Evolutionary conservation across 2,797 vertebrate species (phyloP).

Genomic region (Tenualosa ilisha): DNA sequence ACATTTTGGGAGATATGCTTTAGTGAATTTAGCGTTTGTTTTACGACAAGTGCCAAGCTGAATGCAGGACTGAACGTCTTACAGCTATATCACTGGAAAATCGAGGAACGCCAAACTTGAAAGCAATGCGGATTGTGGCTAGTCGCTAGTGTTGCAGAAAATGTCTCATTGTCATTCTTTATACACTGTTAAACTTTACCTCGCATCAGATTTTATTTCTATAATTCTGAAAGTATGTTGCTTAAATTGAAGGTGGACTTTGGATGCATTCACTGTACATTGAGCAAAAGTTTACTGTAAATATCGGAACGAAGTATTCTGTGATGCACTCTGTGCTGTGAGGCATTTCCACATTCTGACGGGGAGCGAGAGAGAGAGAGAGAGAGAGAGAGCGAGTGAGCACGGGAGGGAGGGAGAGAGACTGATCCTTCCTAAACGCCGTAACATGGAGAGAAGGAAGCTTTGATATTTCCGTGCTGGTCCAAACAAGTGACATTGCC

Average conservation of each 20-base stretch:
- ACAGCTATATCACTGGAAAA: neutral
- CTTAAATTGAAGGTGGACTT: neutral
- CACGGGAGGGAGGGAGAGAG: constrained; percentile 35
- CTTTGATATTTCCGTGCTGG: constrained; percentile 34
- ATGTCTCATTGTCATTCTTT: neutral
- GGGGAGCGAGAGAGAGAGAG: constrained; percentile 42
- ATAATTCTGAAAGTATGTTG: neutral
- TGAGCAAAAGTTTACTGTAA: neutral
- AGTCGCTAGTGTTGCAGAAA: neutral
- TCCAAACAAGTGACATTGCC: constrained; percentile 19
- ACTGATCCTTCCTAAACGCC: constrained; percentile 40
- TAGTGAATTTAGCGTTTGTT: neutral
- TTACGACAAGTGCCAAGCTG: neutral
- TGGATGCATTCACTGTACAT: neutral
- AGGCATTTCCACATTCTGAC: constrained; percentile 50
- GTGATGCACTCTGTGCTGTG: constrained; percentile 18
- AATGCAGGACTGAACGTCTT: neutral
- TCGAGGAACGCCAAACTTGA: neutral
- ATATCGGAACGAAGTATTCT: constrained; percentile 22
- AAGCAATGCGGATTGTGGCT: neutral
- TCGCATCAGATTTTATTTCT: neutral
- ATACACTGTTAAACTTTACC: neutral
- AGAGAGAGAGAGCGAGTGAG: constrained; percentile 43
- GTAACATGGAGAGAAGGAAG: constrained; percentile 47
- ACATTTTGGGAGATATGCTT: neutral